Conservation (phyloP, 2,888 invertebrate genomes). For the Hedya salicella region DNA sequence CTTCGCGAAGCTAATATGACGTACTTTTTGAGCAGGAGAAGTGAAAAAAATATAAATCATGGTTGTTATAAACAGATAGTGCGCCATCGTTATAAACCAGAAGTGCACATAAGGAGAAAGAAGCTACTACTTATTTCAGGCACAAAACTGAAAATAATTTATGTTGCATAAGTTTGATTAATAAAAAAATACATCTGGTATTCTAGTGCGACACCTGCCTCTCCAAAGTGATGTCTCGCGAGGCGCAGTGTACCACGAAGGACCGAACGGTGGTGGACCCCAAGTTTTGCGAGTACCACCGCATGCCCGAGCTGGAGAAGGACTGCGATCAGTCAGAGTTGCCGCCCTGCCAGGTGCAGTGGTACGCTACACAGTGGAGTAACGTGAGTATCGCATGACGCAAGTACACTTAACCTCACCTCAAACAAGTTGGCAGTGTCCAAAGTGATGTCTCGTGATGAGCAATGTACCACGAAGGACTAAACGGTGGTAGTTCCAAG, state of each 20-base stretch:
- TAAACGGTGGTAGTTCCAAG: constrained; percentile 87
- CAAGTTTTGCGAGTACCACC: constrained; percentile 87
- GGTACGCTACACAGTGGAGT: constrained; percentile 97
- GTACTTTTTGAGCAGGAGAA: too few species aligned
- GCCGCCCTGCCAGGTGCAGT: constrained; percentile 90
- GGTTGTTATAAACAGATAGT: too few species aligned
- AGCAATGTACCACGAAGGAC: constrained; percentile 89
- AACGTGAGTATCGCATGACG: constrained; percentile 83
- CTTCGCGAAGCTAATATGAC: too few species aligned
- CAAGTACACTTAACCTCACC: too few species aligned
- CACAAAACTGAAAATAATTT: too few species aligned
- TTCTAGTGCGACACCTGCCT: constrained; percentile 92
- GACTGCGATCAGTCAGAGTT: constrained; percentile 85
- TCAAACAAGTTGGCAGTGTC: too few species aligned
- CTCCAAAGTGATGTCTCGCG: constrained; percentile 89
- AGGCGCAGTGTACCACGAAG: constrained; percentile 89
- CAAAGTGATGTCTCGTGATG: constrained; percentile 89
- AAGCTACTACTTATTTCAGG: too few species aligned
- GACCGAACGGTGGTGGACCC: constrained; percentile 88
- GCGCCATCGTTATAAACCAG: too few species aligned
- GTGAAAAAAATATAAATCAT: too few species aligned
- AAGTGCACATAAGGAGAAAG: too few species aligned
- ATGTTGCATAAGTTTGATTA: too few species aligned
- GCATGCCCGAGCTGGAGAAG: constrained; percentile 86
- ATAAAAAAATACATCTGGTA: too few species aligned